Conservation (phyloP, 1,140 invertebrate genomes). For the Bradynema listronoti region DNA sequence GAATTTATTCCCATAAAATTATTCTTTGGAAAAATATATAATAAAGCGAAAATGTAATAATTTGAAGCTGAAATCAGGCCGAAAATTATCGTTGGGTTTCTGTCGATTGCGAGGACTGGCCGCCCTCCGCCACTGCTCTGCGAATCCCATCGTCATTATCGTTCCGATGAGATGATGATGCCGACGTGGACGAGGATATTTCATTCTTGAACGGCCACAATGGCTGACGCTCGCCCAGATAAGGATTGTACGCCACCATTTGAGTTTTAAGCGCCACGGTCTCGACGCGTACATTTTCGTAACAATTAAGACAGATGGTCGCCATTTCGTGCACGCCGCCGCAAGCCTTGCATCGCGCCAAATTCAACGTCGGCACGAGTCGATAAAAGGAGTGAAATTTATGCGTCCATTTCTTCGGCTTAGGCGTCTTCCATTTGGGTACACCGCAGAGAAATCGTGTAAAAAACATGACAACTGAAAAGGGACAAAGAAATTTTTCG, state of each 20-base stretch:
- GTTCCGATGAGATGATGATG: too few relatives aligned
- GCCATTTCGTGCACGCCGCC: not conserved
- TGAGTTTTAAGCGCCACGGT: not conserved
- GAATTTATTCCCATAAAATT: too few relatives aligned
- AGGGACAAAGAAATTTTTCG: too few relatives aligned
- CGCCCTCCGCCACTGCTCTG: too few relatives aligned
- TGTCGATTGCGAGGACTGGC: too few relatives aligned
- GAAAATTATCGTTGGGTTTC: too few relatives aligned
- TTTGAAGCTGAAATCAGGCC: too few relatives aligned
- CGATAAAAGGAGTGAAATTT: not conserved
- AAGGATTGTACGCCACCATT: conserved; percentile 6
- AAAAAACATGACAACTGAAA: not conserved
- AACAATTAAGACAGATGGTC: conserved; percentile 2
- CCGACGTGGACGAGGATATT: too few relatives aligned
- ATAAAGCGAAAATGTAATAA: too few relatives aligned
- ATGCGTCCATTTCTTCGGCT: not conserved
- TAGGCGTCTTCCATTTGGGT: conserved; percentile 7
- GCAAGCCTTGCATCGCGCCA: not conserved
- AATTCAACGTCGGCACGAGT: not conserved
- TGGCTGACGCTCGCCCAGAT: conserved; percentile 8
- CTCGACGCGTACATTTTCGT: not conserved
- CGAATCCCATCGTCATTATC: too few relatives aligned
- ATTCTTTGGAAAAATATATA: too few relatives aligned
- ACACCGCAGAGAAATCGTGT: not conserved
- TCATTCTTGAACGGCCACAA: too few relatives aligned